phyloP scores from a whole-genome alignment of 2,113 vertebrate genomes.

The Arothron firmamentum region DNA sequence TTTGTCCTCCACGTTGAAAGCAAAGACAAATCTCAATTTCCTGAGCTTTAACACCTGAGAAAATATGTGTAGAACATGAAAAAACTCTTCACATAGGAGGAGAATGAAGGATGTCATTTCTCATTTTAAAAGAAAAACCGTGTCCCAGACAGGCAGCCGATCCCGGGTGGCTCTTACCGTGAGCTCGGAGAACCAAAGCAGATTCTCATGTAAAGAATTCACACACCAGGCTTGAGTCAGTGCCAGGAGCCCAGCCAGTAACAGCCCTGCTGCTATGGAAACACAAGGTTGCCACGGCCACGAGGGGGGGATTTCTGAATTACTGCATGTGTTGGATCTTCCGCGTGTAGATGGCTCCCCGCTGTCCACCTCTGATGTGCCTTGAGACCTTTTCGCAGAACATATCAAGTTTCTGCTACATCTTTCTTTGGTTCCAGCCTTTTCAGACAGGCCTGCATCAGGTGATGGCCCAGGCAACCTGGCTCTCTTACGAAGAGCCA shows the following conservation, averaged over 20 bases:
- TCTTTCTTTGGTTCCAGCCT: constrained; percentile 13
- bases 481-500: constrained; percentile 63
- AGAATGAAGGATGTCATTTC: too few relatives aligned
- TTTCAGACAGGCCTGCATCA: constrained; percentile 2
- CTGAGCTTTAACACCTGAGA: too few relatives aligned
- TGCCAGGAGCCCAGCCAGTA: constrained; percentile 46
- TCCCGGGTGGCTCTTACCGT: constrained; percentile 44
- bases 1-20: too few relatives aligned
- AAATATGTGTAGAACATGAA: too few relatives aligned
- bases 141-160: neutral
- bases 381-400: constrained; percentile 10
- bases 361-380: neutral
- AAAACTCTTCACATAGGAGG: too few relatives aligned
- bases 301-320: constrained; percentile 22
- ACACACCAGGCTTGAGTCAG: constrained; percentile 65
- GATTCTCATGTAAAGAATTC: constrained; percentile 70
- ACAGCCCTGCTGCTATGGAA: constrained; percentile 64
- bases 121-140: neutral
- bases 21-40: too few relatives aligned
- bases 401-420: neutral
- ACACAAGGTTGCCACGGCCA: constrained; percentile 56
- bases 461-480: constrained; percentile 18
- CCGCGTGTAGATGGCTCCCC: constrained; percentile 8
- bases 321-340: constrained; percentile 22
- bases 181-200: constrained; percentile 75